Percentiles rank a stretch among this genome's conserved stretches.
Evolutionary conservation across 2,888 invertebrate genomes (phyloP).

Genomic region (Eristalis arbustorum): DNA sequence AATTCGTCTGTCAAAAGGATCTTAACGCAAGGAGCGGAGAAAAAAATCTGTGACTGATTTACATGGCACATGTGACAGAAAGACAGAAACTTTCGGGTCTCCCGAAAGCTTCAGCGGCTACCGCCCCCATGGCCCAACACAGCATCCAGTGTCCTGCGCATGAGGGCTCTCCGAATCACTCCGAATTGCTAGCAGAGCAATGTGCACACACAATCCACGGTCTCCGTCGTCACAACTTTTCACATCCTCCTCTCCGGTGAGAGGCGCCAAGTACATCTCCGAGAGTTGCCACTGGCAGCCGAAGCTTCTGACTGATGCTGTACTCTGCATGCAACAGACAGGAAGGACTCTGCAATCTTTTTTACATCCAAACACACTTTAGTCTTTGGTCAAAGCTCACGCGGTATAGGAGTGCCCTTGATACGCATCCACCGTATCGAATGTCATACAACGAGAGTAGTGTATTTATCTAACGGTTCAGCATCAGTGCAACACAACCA

Average conservation of each 20-base stretch:
- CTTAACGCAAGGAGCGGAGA: neutral
- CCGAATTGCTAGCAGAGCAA: slow-evolving; percentile 20
- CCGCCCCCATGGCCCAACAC: slow-evolving; percentile 1
- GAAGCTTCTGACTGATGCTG: slow-evolving; percentile 18
- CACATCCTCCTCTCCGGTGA: neutral
- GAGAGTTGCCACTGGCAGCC: neutral
- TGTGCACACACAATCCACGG: neutral
- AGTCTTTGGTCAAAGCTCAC: slow-evolving; percentile 64
- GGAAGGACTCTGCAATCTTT: slow-evolving; percentile 45
- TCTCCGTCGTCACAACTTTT: neutral
- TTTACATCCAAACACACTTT: slow-evolving; percentile 54
- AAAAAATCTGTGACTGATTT: slow-evolving; percentile 18
- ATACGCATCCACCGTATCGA: slow-evolving; percentile 4
- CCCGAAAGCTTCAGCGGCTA: slow-evolving; percentile 7
- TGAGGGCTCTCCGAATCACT: slow-evolving; percentile 27
- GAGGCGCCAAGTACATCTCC: neutral
- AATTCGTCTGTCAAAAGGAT: slow-evolving; percentile 26
- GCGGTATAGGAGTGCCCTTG: slow-evolving; percentile 55
- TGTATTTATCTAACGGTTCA: neutral
- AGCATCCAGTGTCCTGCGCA: slow-evolving; percentile 34
- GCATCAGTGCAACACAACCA: neutral
- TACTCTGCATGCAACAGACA: slow-evolving; percentile 59
- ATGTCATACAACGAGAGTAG: slow-evolving; percentile 6
- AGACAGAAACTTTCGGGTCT: neutral
- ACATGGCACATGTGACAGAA: slow-evolving; percentile 32